These are phyloP conservation scores for Syrista parreyssii DNA, from an alignment of 2,888 invertebrate genomes.

Conservation along the genomic window DNA sequence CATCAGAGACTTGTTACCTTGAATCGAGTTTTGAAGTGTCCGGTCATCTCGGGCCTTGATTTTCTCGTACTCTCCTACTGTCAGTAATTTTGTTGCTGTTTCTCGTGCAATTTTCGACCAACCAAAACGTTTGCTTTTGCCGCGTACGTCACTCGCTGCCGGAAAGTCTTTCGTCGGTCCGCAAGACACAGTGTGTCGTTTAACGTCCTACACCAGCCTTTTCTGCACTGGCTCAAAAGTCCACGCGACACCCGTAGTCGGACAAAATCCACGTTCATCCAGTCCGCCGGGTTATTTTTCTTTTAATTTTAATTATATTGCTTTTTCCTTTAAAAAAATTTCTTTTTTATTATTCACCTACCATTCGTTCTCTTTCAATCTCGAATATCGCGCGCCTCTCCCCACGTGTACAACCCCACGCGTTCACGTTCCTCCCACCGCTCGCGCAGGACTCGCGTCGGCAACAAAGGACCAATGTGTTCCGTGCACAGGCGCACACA, in stretches of 20 bases:
- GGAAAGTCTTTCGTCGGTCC: background rate
- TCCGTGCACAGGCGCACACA: background rate
- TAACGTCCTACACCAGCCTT: too few relatives aligned
- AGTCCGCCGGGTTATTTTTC: background rate
- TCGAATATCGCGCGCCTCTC: background rate
- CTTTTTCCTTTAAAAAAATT: background rate
- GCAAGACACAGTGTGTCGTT: background rate
- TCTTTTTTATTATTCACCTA: background rate
- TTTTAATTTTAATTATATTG: conserved; percentile 12
- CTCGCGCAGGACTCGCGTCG: background rate
- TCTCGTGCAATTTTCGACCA: background rate
- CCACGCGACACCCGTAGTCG: background rate
- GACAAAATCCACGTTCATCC: background rate
- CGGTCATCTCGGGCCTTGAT: background rate
- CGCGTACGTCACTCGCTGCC: background rate
- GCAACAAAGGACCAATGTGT: background rate
- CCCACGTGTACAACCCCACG: too few relatives aligned
- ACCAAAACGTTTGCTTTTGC: background rate
- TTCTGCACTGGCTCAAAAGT: background rate
- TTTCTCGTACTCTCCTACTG: background rate
- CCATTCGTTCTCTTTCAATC: background rate
- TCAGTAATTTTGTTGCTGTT: background rate
- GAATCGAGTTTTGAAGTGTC: conserved; percentile 42
- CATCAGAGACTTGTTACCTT: conserved; percentile 65
- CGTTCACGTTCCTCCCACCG: background rate